Evolutionary conservation across 2,888 invertebrate genomes (phyloP).

Genomic region (Tenthredo amoena): DNA sequence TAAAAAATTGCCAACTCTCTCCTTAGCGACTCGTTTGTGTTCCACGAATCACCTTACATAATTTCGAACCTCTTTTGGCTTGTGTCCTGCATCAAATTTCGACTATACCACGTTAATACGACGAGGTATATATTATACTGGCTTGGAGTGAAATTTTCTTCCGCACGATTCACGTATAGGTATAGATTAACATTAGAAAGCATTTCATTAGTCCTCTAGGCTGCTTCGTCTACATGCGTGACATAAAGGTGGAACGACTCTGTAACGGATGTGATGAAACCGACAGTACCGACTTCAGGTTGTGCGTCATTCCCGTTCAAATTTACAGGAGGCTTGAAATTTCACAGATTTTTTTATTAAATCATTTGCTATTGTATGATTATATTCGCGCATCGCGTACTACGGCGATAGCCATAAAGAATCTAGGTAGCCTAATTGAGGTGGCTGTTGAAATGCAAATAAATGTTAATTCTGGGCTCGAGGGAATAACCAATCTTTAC

Average conservation of each 20-base stretch:
- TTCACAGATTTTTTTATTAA: not conserved
- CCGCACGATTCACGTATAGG: not conserved
- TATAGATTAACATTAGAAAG: slow-evolving; percentile 41
- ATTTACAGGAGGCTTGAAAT: not conserved
- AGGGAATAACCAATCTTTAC: not conserved
- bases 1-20: not conserved
- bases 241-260: not conserved
- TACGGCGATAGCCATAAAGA: not conserved
- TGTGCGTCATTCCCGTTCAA: not conserved
- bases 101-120: not conserved
- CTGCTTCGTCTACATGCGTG: slow-evolving; percentile 17
- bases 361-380: not conserved
- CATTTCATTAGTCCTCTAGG: slow-evolving; percentile 17
- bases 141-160: slow-evolving; percentile 34
- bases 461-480: not conserved
- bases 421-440: not conserved
- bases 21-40: not conserved
- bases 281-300: not conserved
- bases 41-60: not conserved
- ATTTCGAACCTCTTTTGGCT: not conserved
- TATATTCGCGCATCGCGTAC: not conserved
- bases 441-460: not conserved
- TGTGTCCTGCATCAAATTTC: not conserved
- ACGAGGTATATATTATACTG: not conserved
- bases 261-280: slow-evolving; percentile 11